Conservation (phyloP, 2,797 vertebrate species). For the Danionella dracula region DNA sequence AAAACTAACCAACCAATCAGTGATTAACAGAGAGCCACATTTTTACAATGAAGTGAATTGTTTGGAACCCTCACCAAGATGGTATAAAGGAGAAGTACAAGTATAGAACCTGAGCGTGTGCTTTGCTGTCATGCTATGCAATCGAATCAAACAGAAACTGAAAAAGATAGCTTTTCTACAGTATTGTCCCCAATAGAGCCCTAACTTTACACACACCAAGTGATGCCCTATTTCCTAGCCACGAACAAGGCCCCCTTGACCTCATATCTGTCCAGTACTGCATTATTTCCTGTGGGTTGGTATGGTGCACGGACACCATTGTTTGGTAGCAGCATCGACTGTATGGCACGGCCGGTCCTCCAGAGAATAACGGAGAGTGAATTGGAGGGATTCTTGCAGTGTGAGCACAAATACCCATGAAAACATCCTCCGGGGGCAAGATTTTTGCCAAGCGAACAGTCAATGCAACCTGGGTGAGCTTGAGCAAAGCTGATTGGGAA, state of each 20-base stretch:
- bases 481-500: constrained; percentile 68
- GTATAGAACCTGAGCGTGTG: too few relatives aligned
- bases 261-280: constrained; percentile 66
- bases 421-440: constrained; percentile 79
- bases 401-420: constrained; percentile 76
- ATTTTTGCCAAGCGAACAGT: constrained; percentile 55
- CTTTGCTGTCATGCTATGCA: too few relatives aligned
- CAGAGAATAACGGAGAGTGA: constrained; percentile 75
- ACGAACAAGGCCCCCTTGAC: constrained; percentile 64
- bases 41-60: too few relatives aligned
- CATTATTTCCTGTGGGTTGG: constrained; percentile 70
- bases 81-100: too few relatives aligned
- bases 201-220: constrained; percentile 73
- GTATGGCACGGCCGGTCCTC: constrained; percentile 69
- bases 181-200: constrained; percentile 55
- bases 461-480: constrained; percentile 64
- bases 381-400: constrained; percentile 72
- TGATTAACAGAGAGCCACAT: too few relatives aligned
- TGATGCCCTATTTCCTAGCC: constrained; percentile 62
- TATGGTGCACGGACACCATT: constrained; percentile 77
- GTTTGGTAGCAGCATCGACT: constrained; percentile 80
- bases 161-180: constrained; percentile 46
- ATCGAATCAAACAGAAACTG: too few relatives aligned
- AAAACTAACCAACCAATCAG: too few relatives aligned
- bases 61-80: too few relatives aligned